Evolutionary conservation across 2,888 invertebrate genomes (phyloP).

Genomic region (Pollenia angustigena): DNA sequence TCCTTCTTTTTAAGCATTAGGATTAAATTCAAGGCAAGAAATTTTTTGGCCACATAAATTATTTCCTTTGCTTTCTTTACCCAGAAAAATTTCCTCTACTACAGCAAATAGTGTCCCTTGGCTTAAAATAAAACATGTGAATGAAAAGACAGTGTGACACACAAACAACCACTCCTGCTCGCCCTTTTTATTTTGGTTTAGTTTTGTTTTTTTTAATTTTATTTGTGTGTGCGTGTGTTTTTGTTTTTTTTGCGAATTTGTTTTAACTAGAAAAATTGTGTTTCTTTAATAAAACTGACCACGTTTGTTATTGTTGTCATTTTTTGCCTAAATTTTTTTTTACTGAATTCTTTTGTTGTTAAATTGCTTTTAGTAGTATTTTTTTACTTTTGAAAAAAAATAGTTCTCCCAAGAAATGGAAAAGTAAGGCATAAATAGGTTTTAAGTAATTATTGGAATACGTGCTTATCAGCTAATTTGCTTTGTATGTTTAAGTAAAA

Average conservation of each 20-base stretch:
- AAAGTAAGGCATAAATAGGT: constrained; percentile 54
- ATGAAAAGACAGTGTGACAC: constrained; percentile 69
- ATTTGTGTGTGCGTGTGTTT: neutral
- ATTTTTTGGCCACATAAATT: too few species aligned
- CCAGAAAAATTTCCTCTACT: neutral
- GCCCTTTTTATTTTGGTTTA: constrained; percentile 15
- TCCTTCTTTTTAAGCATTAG: too few species aligned
- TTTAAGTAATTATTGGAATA: constrained; percentile 60
- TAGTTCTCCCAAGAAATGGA: neutral
- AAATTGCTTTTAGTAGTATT: constrained; percentile 53
- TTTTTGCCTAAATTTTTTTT: constrained; percentile 29
- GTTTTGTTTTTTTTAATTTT: neutral
- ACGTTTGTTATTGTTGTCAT: neutral
- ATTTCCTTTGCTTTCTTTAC: neutral
- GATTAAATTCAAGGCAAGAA: too few species aligned
- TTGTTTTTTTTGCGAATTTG: neutral
- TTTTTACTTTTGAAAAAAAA: neutral
- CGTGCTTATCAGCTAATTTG: constrained; percentile 39
- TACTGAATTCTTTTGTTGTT: constrained; percentile 18
- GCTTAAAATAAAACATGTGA: constrained; percentile 49
- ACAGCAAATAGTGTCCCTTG: neutral
- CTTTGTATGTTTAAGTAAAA: neutral
- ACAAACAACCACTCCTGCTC: constrained; percentile 26
- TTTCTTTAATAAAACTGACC: constrained; percentile 55
- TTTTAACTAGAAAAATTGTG: constrained; percentile 49